Percentiles rank a stretch among this genome's conserved stretches.
These are phyloP conservation scores for Euura lappo DNA, from an alignment of 1,140 invertebrate genomes.

Conservation along the genomic window DNA sequence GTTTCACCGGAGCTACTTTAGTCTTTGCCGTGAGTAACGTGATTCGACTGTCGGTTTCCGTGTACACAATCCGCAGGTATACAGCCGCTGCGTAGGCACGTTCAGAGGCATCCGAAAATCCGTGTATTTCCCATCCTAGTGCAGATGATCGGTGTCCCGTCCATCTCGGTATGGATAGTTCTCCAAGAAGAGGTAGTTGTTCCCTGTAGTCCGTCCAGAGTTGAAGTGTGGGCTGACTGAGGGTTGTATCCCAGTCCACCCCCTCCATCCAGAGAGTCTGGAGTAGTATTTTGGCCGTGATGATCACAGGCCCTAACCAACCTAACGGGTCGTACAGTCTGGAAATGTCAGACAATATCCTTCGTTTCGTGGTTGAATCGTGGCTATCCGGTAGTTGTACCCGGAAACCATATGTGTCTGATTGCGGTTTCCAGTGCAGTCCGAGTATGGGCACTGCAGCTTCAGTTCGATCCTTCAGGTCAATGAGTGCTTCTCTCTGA, in stretches of 20 bases:
- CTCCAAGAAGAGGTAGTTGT: constrained; percentile 15
- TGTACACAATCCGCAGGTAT: constrained; percentile 20
- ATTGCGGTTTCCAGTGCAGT: no score
- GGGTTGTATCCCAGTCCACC: constrained; percentile 42
- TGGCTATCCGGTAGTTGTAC: no score
- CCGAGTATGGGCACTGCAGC: no score
- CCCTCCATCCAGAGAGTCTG: constrained; percentile 39
- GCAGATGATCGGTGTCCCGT: background rate
- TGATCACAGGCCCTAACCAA: constrained; percentile 41
- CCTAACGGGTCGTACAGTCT: constrained; percentile 46
- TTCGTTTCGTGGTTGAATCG: constrained; percentile 31
- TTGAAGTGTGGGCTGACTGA: constrained; percentile 24
- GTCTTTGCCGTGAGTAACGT: constrained; percentile 22
- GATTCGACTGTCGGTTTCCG: background rate
- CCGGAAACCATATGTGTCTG: no score
- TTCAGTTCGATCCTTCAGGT: no score
- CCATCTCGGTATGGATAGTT: constrained; percentile 19
- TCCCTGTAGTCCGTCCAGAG: no score
- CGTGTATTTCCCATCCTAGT: constrained; percentile 35
- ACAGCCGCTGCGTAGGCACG: constrained; percentile 29
- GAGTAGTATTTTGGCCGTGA: constrained; percentile 43
- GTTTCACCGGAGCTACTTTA: no score
- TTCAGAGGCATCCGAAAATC: constrained; percentile 38
- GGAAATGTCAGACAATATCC: constrained; percentile 39
- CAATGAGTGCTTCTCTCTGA: no score